phyloP scores from a whole-genome alignment of 2,113 vertebrate genomes.

The Apistogramma diplotaenia region DNA sequence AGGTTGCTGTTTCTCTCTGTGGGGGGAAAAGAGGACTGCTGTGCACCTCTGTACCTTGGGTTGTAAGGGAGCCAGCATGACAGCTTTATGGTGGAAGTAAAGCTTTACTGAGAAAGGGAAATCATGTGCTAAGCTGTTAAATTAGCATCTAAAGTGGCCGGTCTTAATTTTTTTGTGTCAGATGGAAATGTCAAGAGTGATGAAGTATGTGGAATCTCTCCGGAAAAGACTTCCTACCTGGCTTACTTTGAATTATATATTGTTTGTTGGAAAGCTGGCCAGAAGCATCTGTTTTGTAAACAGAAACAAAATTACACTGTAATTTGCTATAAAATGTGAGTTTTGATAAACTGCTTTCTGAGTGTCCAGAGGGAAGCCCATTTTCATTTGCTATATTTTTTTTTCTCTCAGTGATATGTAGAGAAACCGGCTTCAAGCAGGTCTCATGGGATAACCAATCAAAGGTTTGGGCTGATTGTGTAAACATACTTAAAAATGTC shows the following conservation, averaged over 20 bases:
- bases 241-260: neutral
- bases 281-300: constrained; percentile 27
- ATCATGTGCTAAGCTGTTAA: constrained; percentile 56
- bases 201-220: constrained; percentile 23
- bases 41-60: constrained; percentile 26
- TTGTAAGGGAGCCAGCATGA: constrained; percentile 19
- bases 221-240: neutral
- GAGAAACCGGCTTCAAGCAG: constrained; percentile 26
- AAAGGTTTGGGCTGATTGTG: constrained; percentile 17
- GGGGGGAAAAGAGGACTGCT: constrained; percentile 9
- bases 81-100: constrained; percentile 53
- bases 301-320: neutral
- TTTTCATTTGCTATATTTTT: constrained; percentile 58
- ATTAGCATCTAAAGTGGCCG: constrained; percentile 62
- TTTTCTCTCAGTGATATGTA: constrained; percentile 41
- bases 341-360: constrained; percentile 47
- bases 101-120: constrained; percentile 49
- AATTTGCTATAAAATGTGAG: constrained; percentile 48
- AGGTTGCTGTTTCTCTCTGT: constrained; percentile 46
- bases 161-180: constrained; percentile 52
- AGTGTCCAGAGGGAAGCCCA: constrained; percentile 42
- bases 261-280: constrained; percentile 24
- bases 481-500: neutral
- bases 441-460: constrained; percentile 35
- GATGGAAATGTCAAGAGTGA: constrained; percentile 52